A percentile compares a stretch with the other conserved stretches of the same genome.
phyloP scores from a whole-genome alignment of 2,113 vertebrate genomes.

The Geothlypis trichas region DNA sequence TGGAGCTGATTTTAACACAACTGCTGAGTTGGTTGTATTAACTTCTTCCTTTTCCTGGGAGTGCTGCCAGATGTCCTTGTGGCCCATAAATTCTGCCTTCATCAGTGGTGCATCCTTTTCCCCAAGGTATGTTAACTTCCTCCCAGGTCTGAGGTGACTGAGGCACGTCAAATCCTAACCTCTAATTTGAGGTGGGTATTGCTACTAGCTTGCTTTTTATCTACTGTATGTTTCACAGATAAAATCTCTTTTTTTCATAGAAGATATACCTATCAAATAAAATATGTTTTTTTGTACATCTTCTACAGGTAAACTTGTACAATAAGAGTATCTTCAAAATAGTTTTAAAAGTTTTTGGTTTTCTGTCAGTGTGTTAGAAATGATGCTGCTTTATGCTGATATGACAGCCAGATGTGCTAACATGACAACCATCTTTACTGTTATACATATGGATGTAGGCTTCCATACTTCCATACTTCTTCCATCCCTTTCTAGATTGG shows the following conservation, averaged over 20 bases:
- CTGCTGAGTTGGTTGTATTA: background rate
- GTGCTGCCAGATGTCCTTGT: too few relatives aligned
- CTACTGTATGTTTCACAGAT: background rate
- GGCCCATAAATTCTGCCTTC: background rate
- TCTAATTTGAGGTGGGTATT: background rate
- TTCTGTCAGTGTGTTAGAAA: background rate
- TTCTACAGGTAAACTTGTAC: background rate
- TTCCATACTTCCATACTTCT: background rate
- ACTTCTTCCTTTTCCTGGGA: background rate
- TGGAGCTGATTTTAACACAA: background rate
- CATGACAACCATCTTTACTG: background rate
- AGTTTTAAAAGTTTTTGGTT: fast-evolving
- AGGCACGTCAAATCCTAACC: fast-evolving
- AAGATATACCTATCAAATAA: background rate
- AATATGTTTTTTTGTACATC: background rate
- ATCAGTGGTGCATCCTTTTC: background rate
- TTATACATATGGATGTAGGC: background rate
- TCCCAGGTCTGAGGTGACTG: background rate
- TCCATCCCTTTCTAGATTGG: background rate
- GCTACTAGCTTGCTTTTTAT: background rate
- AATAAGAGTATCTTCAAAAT: background rate
- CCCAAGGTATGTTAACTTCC: background rate
- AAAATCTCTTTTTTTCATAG: background rate
- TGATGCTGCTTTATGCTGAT: background rate
- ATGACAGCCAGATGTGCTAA: background rate